Conservation (phyloP, 1,140 invertebrate species). For the Hylyphantes graminicola region DNA sequence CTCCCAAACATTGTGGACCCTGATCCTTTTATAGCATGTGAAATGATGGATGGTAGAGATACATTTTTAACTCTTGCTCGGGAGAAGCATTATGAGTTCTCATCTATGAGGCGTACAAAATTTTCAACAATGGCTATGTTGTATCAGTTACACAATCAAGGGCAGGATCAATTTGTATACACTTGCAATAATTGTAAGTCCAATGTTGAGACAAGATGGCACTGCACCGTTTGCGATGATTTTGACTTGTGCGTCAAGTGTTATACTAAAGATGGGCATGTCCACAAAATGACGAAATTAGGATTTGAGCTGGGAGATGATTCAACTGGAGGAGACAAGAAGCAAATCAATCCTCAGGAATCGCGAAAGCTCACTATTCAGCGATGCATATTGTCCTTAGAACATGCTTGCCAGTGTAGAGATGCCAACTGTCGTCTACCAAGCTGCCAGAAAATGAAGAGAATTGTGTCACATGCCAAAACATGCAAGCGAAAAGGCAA, state of each 20-base stretch:
- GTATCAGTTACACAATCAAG: slow-evolving; percentile 98
- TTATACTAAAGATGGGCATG: slow-evolving; percentile 94
- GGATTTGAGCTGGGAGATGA: slow-evolving; percentile 95
- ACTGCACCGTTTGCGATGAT: slow-evolving; percentile 98
- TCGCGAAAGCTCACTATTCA: slow-evolving; percentile 94
- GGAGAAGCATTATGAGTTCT: slow-evolving; percentile 99
- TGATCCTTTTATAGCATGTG: slow-evolving; percentile 93
- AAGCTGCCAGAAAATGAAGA: slow-evolving; percentile 98
- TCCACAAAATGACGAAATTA: slow-evolving; percentile 97
- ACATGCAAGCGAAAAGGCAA: slow-evolving; percentile 89
- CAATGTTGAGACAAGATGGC: slow-evolving; percentile 94
- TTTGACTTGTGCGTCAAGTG: slow-evolving; percentile 97
- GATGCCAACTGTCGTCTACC: slow-evolving; percentile 97
- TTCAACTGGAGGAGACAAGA: slow-evolving; percentile 83
- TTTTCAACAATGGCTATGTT: slow-evolving; percentile 97
- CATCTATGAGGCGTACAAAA: slow-evolving; percentile 92
- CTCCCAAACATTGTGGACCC: slow-evolving; percentile 94
- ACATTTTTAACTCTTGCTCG: slow-evolving; percentile 97
- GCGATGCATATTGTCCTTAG: slow-evolving; percentile 95
- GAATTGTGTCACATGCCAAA: slow-evolving; percentile 96
- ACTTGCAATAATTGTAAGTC: slow-evolving; percentile 98
- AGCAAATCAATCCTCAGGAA: slow-evolving; percentile 77
- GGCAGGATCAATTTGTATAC: slow-evolving; percentile 96
- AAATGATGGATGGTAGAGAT: slow-evolving; percentile 99
- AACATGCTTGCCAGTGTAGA: slow-evolving; percentile 95